Base-by-base conservation (phyloP, 1,140 invertebrate genomes). In the Stratiolaelaps scimitus region DNA sequence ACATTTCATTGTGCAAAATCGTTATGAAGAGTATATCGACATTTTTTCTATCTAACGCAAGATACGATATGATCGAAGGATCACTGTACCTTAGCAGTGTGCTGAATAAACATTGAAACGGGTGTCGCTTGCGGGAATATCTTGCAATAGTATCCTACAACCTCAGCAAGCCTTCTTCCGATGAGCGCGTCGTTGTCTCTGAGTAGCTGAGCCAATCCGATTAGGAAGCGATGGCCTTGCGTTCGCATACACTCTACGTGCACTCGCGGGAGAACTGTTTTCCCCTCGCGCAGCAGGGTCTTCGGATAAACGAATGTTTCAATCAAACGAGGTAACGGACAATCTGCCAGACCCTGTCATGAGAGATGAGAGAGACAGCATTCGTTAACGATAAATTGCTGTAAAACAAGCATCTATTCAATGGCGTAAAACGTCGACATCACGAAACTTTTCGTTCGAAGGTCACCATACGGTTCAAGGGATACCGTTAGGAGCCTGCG, bases 231-330 rank as follows among this genome's bases (percentile, higher is more conserved):
- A 34, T 60, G 53, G 2, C 53, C 53, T 26, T 60, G 53, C 13
- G 53, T 26, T 60, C 53, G 1, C 53, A 60, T 60, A 17, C 53
- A 26, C 10, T 60, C 53, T 1, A 60, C 34, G 26, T 20, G 53
- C 53, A 34, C 4, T 15, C 53, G 53, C 15, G 53, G 53, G 26
- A 60, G 13, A 2, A 34, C 53, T 2, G 23, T 26, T 60, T 60
- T 60, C 17, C 53, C 53, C 26, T 60, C 53, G 26, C 53, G 53
- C 15, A 60, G 17, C 10, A 60, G 20, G 1, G 53, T 5, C 23
- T 60, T 60, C 10, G 53, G 53, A 60, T 60, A 34, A 17, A 60
- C 53, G 53, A 60, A 60, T 10, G 34, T 34, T 23, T 60, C 53
- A 23, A 60, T 15, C 26, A 60, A 34, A 29, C 13, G 23, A 5